phyloP scores from a whole-genome alignment of 2,888 invertebrate species.

The Rhaphigaster nebulosa region DNA sequence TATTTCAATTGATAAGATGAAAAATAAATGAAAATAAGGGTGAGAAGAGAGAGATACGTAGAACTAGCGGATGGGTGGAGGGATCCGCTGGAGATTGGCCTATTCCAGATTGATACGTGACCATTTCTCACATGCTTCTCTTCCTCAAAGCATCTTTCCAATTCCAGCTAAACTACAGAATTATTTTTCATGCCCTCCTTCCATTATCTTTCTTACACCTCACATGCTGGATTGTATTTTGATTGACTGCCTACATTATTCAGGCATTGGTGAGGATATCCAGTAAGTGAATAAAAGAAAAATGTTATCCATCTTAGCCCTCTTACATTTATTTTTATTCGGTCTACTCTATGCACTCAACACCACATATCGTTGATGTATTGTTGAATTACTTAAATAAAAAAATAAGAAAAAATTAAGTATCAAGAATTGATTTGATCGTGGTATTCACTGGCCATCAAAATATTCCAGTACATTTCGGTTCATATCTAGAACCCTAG shows the following conservation, averaged over 20 bases:
- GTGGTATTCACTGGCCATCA: too few species aligned
- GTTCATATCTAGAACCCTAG: too few species aligned
- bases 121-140: not conserved
- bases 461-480: too few species aligned
- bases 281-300: not conserved
- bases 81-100: not conserved
- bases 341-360: not conserved
- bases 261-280: not conserved
- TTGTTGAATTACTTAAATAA: too few species aligned
- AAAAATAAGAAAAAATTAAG: too few species aligned
- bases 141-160: not conserved
- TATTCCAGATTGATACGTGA: conserved; percentile 31
- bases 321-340: not conserved
- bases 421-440: too few species aligned
- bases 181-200: not conserved
- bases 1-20: not conserved
- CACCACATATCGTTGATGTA: too few species aligned
- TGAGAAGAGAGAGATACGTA: not conserved
- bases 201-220: conserved; percentile 6
- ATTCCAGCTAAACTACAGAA: conserved; percentile 10
- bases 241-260: not conserved
- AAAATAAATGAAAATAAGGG: not conserved
- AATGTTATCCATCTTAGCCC: not conserved
- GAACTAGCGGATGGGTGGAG: not conserved
- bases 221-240: not conserved